Percentiles rank a stretch among this genome's conserved stretches.
phyloP scores from a whole-genome alignment of 2,113 vertebrate genomes.

The Psittacara wagleri region DNA sequence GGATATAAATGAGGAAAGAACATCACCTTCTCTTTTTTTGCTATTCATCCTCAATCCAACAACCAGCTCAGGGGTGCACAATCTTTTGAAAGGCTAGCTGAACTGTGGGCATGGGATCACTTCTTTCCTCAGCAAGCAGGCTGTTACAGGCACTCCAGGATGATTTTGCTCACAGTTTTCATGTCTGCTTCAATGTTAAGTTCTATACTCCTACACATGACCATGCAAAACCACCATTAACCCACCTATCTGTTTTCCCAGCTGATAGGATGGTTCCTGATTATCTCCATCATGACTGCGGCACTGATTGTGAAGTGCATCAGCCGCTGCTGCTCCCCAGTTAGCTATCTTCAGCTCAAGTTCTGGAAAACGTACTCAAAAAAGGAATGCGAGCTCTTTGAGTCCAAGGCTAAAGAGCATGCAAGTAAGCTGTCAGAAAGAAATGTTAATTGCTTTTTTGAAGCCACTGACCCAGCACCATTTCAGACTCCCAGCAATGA shows the following conservation, averaged over 20 bases:
- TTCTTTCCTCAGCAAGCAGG: not conserved
- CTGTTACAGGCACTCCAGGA: not conserved
- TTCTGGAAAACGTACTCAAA: slow-evolving; percentile 78
- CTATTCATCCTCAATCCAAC: not conserved
- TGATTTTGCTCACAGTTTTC: not conserved
- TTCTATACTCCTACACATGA: not conserved
- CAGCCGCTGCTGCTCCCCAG: slow-evolving; percentile 65
- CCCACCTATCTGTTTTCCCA: slow-evolving; percentile 20
- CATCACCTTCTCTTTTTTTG: not conserved
- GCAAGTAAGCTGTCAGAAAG: slow-evolving; percentile 75
- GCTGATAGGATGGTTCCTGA: slow-evolving; percentile 82
- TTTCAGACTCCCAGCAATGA: slow-evolving; percentile 57
- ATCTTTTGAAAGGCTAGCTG: not conserved
- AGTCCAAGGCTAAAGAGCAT: slow-evolving; percentile 58
- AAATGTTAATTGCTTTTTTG: slow-evolving; percentile 80
- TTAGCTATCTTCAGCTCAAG: slow-evolving; percentile 78
- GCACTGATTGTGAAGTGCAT: slow-evolving; percentile 59
- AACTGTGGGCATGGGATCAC: not conserved
- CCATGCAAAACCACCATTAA: not conserved
- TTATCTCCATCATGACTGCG: slow-evolving; percentile 39
- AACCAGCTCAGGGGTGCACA: not conserved
- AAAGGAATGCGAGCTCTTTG: slow-evolving; percentile 69
- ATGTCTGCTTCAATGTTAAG: not conserved
- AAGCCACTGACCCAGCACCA: not conserved
- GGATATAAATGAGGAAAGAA: not conserved